Evolutionary conservation across 2,113 vertebrate species (phyloP).

Genomic region (Amphiprion percula): DNA sequence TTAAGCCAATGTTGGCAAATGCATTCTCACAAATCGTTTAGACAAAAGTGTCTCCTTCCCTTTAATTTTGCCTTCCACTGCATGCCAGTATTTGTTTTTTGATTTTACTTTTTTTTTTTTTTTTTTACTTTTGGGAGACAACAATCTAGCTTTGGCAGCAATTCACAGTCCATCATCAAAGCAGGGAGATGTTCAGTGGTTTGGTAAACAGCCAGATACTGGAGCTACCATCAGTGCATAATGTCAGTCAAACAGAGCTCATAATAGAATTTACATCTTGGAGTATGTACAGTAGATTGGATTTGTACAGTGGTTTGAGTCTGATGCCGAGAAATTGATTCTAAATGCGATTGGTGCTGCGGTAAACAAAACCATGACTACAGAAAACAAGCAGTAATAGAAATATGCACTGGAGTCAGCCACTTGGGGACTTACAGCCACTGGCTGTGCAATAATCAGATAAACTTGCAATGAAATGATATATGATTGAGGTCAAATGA

Average conservation of each 20-base stretch:
- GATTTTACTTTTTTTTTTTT: not conserved
- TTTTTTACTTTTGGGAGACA: conserved; percentile 20
- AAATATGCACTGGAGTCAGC: not conserved
- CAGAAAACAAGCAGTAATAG: not conserved
- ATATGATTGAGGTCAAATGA: conserved; percentile 19
- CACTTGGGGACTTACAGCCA: not conserved
- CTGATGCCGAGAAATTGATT: conserved; percentile 3
- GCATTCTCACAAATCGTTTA: conserved; percentile 12
- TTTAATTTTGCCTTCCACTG: conserved; percentile 35
- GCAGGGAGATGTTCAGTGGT: conserved; percentile 24
- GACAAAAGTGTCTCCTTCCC: conserved; percentile 29
- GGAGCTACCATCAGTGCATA: conserved; percentile 36
- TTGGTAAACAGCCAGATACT: conserved; percentile 55
- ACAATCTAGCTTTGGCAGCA: conserved; percentile 50
- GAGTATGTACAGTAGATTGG: not conserved
- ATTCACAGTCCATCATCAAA: conserved; percentile 46
- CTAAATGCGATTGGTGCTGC: not conserved
- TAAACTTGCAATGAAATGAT: not conserved
- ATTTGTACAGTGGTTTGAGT: conserved; percentile 2
- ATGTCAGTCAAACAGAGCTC: conserved; percentile 45
- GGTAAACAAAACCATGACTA: not conserved
- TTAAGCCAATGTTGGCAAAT: not conserved
- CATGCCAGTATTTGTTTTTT: conserved; percentile 18
- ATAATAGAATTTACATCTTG: conserved; percentile 17
- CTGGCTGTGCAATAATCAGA: not conserved